phyloP scores from a whole-genome alignment of 1,140 invertebrate genomes.

The Calephelis virginiensis region DNA sequence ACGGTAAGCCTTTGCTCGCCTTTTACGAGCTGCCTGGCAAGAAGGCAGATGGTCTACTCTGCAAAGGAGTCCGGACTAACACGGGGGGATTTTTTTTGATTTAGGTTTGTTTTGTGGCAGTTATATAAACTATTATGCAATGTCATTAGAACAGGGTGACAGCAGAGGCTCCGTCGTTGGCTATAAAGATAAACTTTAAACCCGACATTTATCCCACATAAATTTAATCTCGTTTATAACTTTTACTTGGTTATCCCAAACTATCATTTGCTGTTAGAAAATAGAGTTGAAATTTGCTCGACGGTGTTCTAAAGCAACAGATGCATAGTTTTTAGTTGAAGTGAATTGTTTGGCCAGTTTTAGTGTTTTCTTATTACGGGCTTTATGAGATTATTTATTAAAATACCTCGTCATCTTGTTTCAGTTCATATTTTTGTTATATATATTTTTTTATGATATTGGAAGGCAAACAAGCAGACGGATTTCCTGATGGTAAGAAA shows the following conservation, averaged over 20 bases:
- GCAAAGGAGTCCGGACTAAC: too few species aligned
- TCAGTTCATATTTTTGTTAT: too few species aligned
- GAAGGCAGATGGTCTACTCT: too few species aligned
- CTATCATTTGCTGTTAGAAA: neutral
- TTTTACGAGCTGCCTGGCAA: too few species aligned
- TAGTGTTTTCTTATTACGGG: neutral
- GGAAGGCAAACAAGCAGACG: too few species aligned
- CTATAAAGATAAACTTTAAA: conserved; percentile 48
- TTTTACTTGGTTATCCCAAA: conserved; percentile 20
- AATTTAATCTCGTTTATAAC: conserved; percentile 40
- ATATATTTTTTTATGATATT: too few species aligned
- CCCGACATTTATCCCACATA: conserved; percentile 36
- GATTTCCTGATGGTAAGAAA: too few species aligned
- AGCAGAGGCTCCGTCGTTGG: conserved; percentile 27
- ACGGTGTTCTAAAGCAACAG: neutral
- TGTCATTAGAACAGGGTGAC: conserved; percentile 10
- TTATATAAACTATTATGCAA: neutral
- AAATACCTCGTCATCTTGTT: neutral
- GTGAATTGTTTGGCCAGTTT: conserved; percentile 1
- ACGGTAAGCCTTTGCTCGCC: too few species aligned
- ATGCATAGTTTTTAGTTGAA: neutral
- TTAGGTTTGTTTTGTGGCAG: neutral
- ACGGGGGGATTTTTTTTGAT: neutral
- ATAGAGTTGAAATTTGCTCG: conserved; percentile 7
- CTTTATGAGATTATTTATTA: neutral